Base-by-base conservation (phyloP, 2,797 vertebrate species). In the Nyctibius grandis region DNA sequence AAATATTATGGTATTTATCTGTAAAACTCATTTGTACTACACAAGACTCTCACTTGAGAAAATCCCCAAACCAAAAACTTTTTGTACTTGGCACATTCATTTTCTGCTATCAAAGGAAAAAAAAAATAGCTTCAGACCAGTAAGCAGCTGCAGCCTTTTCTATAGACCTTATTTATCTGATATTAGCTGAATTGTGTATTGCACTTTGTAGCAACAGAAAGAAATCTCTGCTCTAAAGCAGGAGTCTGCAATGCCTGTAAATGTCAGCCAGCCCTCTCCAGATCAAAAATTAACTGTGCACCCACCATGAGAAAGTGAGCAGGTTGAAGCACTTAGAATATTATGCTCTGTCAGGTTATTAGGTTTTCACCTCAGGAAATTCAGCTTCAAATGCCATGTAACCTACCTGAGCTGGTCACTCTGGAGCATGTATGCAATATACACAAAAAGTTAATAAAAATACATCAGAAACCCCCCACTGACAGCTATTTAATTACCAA, bases 351-450 rank as follows among this genome's bases (percentile, higher is more conserved):
- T 54, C 69, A 88, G 85, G 80, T 91, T 93, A 56, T 88, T 78
- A 53, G 83, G 77, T 57, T 95, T 90, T 86, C 79, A 94, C 61
- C 85, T 95, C 90, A 78, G 93, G 80, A 95, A 91, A 90, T 90
- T 73, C 63, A 84, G 73, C 80, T 68, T 69, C 83, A 84, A 75
- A 88, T 90, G 54, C 65, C 61, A 9, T 1, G 15, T 81, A 79
- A 65, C 38, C 77, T 68, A 17, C 76, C 73, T 83, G 15, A 53
- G 73, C 79, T 61, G 80, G 65, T 81, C 93, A 79, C 61, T 76
- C 76, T 44, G 85, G 45, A 95, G 77, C 73, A 29, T 15, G 19
- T 45, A 40, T 88, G 88, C 61, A 88, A 69, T 44, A 72, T 28
- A 57, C 34, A 69, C 61, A 45, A 75, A 57, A 95, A 93, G 69